Conservation (phyloP, 2,797 vertebrate genomes). For the Valencia hispanica region DNA sequence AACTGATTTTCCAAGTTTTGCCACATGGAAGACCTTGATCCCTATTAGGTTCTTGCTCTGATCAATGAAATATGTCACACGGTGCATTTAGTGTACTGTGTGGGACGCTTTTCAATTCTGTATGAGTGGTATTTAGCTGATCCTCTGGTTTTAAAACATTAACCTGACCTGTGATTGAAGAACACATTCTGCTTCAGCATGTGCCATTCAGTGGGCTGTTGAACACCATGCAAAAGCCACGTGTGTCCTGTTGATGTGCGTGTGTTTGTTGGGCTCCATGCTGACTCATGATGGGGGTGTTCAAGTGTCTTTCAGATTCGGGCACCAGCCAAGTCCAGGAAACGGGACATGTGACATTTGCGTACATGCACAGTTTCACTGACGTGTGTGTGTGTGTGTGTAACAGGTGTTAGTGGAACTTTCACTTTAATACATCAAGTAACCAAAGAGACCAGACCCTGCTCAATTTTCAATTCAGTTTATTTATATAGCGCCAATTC, state of each 20-base stretch:
- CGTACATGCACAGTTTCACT: constrained; percentile 14
- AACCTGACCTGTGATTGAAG: background rate
- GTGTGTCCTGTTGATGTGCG: background rate
- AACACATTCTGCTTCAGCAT: background rate
- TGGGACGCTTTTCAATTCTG: constrained; percentile 16
- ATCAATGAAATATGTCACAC: background rate
- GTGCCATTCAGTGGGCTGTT: constrained; percentile 3
- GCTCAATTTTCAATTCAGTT: constrained; percentile 70
- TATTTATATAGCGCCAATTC: no score
- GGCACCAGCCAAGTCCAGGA: constrained; percentile 44
- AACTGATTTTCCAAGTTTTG: no score
- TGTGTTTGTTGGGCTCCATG: constrained; percentile 5
- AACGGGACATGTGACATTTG: constrained; percentile 17
- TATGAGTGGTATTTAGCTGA: constrained; percentile 11
- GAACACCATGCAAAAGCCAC: background rate
- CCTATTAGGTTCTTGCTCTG: background rate
- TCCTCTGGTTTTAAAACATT: constrained; percentile 11
- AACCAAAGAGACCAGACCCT: constrained; percentile 50
- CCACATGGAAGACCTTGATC: background rate
- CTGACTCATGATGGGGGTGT: constrained; percentile 32
- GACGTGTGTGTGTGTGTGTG: background rate
- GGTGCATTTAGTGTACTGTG: background rate
- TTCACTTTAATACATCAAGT: constrained; percentile 68
- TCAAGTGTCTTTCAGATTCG: constrained; percentile 50
- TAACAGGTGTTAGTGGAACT: constrained; percentile 19